Evolutionary conservation across 2,888 invertebrate species (phyloP).

Genomic region (Eupithecia centaureata): DNA sequence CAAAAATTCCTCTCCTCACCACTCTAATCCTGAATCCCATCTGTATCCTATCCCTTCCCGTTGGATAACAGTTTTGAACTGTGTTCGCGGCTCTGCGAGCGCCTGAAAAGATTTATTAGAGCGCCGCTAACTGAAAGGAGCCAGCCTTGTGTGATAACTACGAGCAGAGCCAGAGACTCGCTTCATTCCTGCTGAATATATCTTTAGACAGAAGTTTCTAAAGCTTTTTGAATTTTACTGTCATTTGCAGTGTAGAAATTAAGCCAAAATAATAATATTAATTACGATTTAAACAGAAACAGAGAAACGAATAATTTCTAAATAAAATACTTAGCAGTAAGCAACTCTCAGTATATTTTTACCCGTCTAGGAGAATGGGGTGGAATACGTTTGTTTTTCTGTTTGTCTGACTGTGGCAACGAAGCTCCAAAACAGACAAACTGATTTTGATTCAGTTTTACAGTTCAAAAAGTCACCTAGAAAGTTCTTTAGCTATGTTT

Average conservation of each 20-base stretch:
- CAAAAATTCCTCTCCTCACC: background rate
- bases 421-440: background rate
- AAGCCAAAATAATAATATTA: background rate
- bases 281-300: background rate
- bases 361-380: background rate
- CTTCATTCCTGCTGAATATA: constrained; percentile 20
- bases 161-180: constrained; percentile 9
- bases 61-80: constrained; percentile 6
- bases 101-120: constrained; percentile 32
- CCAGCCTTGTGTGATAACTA: constrained; percentile 25
- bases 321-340: background rate
- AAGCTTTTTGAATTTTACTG: background rate
- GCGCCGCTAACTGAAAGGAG: constrained; percentile 21
- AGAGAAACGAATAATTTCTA: background rate
- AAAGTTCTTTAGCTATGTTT: background rate
- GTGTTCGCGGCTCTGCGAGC: constrained; percentile 19
- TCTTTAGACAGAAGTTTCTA: background rate
- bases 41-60: background rate
- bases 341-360: no score
- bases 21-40: background rate
- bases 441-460: background rate
- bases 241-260: background rate
- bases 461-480: background rate
- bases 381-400: background rate
- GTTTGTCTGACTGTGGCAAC: background rate